Evolutionary conservation across 2,797 vertebrate species (phyloP).

Genomic region (Sarcoramphus papa): DNA sequence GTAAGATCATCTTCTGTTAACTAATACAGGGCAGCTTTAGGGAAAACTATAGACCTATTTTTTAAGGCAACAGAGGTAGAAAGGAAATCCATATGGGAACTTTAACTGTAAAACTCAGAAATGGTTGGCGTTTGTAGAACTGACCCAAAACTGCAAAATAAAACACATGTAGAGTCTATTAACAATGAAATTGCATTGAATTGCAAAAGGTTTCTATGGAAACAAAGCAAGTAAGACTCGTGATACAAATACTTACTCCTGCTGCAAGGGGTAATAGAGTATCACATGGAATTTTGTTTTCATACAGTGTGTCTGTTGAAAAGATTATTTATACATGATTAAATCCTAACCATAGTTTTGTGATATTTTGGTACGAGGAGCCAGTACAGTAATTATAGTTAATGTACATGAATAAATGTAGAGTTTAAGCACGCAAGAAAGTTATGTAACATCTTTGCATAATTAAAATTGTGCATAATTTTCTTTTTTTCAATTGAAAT

Average conservation of each 20-base stretch:
- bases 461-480: background rate
- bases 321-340: constrained; percentile 50
- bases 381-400: constrained; percentile 8
- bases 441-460: background rate
- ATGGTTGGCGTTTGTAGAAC: constrained; percentile 26
- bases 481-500: constrained; percentile 11
- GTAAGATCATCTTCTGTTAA: background rate
- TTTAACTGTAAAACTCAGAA: constrained; percentile 24
- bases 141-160: constrained; percentile 25
- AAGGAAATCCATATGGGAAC: background rate
- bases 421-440: background rate
- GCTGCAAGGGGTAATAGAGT: constrained; percentile 23
- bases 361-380: background rate
- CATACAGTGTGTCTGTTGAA: constrained; percentile 31
- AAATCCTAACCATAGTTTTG: constrained; percentile 39
- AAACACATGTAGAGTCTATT: constrained; percentile 33
- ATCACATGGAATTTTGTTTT: constrained; percentile 61
- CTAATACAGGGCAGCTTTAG: background rate
- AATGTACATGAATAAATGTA: background rate
- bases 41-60: background rate
- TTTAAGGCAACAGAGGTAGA: background rate
- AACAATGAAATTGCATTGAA: constrained; percentile 50
- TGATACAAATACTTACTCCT: constrained; percentile 23
- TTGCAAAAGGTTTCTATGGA: constrained; percentile 54
- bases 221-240: constrained; percentile 32